Evolutionary conservation across 2,888 invertebrate species (phyloP).

Genomic region (Crocallis elinguaria): DNA sequence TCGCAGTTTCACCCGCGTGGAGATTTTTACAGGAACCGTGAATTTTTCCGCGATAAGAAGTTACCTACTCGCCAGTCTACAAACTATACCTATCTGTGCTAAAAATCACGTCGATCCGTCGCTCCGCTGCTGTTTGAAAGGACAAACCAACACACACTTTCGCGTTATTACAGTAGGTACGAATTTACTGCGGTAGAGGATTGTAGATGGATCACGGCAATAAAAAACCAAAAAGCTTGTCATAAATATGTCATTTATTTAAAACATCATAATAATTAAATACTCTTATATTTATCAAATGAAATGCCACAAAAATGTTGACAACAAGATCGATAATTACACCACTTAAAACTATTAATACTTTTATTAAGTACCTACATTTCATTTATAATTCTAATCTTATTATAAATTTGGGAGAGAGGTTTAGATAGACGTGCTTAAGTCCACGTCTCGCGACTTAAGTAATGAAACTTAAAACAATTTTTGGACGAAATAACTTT

Average conservation of each 20-base stretch:
- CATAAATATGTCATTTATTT: conserved; percentile 82
- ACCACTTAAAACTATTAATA: conserved; percentile 67
- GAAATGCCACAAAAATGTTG: conserved; percentile 75
- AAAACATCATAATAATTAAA: conserved; percentile 75
- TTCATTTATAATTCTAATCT: conserved; percentile 50
- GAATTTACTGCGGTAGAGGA: too few species aligned
- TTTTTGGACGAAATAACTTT: conserved; percentile 73
- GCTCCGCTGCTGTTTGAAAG: too few species aligned
- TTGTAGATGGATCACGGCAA: conserved; percentile 1
- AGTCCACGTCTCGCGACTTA: conserved; percentile 27
- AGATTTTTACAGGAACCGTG: too few species aligned
- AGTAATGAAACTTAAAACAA: conserved; percentile 46
- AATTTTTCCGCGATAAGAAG: too few species aligned
- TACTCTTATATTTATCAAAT: conserved; percentile 70
- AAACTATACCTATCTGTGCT: too few species aligned
- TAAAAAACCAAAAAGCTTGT: conserved; percentile 58
- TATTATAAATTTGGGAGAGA: conserved; percentile 68
- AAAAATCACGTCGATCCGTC: too few species aligned
- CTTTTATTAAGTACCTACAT: conserved; percentile 73
- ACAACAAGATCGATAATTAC: conserved; percentile 74
- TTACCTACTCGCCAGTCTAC: too few species aligned
- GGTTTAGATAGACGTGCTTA: conserved; percentile 45
- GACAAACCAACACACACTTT: too few species aligned
- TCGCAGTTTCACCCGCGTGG: too few species aligned
- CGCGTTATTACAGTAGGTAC: too few species aligned